These are phyloP conservation scores for Lysandra coridon DNA, from an alignment of 2,888 invertebrate species.

Conservation along the genomic window DNA sequence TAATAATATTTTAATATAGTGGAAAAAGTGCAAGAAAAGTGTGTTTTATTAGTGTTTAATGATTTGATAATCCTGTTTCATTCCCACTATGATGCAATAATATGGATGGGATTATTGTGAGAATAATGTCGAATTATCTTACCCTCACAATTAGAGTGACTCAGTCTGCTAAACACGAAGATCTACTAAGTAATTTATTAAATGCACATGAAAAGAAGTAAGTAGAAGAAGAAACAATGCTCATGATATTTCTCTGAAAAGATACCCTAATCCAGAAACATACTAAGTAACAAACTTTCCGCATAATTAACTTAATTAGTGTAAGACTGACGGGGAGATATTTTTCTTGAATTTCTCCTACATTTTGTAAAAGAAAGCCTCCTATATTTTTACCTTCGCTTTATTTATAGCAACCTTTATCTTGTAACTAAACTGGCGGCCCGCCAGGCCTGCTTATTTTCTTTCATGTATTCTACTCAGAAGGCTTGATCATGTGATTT, in stretches of 20 bases:
- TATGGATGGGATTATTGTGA: too few relatives aligned
- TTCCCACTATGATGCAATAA: too few relatives aligned
- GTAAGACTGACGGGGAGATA: slow-evolving; percentile 23
- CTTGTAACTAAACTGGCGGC: slow-evolving; percentile 39
- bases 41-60: too few relatives aligned
- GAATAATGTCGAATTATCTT: too few relatives aligned
- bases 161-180: too few relatives aligned
- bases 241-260: neutral
- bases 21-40: too few relatives aligned
- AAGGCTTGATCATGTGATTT: slow-evolving; percentile 41
- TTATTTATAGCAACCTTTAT: slow-evolving; percentile 39
- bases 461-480: slow-evolving; percentile 40
- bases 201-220: too few relatives aligned
- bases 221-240: neutral
- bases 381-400: slow-evolving; percentile 39
- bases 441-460: slow-evolving; percentile 40
- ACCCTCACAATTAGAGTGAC: too few relatives aligned
- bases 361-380: slow-evolving; percentile 35
- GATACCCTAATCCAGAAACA: slow-evolving; percentile 22
- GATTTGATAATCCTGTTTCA: too few relatives aligned
- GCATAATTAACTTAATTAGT: slow-evolving; percentile 26
- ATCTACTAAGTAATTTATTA: neutral
- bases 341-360: slow-evolving; percentile 28
- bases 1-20: too few relatives aligned
- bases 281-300: slow-evolving; percentile 20